These are phyloP conservation scores for Rhagoletis zephyria DNA, from an alignment of 1,140 invertebrate species.

Conservation along the genomic window DNA sequence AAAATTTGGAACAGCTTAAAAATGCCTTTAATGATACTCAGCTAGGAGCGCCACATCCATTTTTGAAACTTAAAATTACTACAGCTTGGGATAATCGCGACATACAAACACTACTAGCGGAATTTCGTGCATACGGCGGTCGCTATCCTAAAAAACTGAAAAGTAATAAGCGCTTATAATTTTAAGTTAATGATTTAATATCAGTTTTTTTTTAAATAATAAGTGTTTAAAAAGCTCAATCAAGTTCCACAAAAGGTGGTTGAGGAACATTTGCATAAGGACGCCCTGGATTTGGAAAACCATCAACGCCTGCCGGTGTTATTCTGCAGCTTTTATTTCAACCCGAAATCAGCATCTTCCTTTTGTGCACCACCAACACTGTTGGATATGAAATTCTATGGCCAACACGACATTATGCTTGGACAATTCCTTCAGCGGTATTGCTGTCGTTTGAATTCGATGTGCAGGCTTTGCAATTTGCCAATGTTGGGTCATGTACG, in stretches of 20 bases:
- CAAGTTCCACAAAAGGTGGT: conserved; percentile 66
- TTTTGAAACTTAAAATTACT: conserved; percentile 82
- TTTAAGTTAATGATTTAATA: background rate
- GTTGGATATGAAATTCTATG: conserved; percentile 91
- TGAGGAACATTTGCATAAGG: conserved; percentile 74
- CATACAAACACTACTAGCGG: conserved; percentile 83
- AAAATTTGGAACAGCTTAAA: conserved; percentile 61
- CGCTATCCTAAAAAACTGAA: conserved; percentile 75
- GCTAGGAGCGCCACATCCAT: conserved; percentile 78
- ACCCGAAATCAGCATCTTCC: conserved; percentile 71
- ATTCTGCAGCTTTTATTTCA: conserved; percentile 91
- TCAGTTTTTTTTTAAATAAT: background rate
- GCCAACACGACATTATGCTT: conserved; percentile 92
- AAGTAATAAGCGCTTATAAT: conserved; percentile 60
- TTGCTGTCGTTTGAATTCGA: conserved; percentile 88
- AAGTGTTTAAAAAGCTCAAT: conserved; percentile 57
- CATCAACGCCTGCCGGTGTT: conserved; percentile 92
- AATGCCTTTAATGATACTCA: conserved; percentile 51
- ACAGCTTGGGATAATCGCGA: conserved; percentile 78
- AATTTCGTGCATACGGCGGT: conserved; percentile 89
- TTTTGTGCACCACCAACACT: conserved; percentile 68
- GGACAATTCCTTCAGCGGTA: conserved; percentile 94
- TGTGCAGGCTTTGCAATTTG: conserved; percentile 89
- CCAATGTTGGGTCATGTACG: conserved; percentile 92
- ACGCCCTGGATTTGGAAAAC: conserved; percentile 88